phyloP scores from a whole-genome alignment of 2,888 invertebrate species.

The Aspidapion aeneum region DNA sequence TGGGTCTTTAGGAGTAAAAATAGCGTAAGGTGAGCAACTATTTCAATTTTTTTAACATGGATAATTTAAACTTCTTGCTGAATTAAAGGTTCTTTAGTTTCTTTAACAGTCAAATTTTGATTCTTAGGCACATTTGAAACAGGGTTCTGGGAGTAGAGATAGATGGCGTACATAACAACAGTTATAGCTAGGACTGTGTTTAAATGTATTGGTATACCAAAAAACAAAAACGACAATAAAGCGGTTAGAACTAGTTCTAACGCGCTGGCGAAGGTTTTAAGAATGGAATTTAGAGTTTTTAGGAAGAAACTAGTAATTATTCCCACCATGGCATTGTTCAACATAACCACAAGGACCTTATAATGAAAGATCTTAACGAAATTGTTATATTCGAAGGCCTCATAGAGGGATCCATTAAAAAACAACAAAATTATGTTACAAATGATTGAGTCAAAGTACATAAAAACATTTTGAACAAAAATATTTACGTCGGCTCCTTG shows the following conservation, averaged over 20 bases:
- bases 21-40: conserved; percentile 79
- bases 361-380: conserved; percentile 58
- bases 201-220: conserved; percentile 78
- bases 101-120: not conserved
- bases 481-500: conserved; percentile 82
- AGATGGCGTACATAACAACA: conserved; percentile 79
- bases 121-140: conserved; percentile 57
- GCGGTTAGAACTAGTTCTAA: conserved; percentile 89
- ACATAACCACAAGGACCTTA: conserved; percentile 74
- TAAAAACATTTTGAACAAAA: conserved; percentile 90
- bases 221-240: conserved; percentile 79
- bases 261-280: conserved; percentile 95
- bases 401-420: conserved; percentile 60
- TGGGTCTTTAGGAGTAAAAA: conserved; percentile 91
- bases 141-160: conserved; percentile 87
- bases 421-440: conserved; percentile 77
- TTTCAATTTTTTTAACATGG: conserved; percentile 83
- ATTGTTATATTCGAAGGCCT: conserved; percentile 57
- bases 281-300: conserved; percentile 88
- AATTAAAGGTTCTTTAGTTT: not conserved
- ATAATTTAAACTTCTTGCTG: conserved; percentile 40
- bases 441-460: conserved; percentile 93
- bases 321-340: conserved; percentile 89
- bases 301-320: conserved; percentile 93
- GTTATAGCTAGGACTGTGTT: conserved; percentile 79